Evolutionary conservation across 1,140 invertebrate species (phyloP).

Genomic region (Pseudachorutes palmiensis): DNA sequence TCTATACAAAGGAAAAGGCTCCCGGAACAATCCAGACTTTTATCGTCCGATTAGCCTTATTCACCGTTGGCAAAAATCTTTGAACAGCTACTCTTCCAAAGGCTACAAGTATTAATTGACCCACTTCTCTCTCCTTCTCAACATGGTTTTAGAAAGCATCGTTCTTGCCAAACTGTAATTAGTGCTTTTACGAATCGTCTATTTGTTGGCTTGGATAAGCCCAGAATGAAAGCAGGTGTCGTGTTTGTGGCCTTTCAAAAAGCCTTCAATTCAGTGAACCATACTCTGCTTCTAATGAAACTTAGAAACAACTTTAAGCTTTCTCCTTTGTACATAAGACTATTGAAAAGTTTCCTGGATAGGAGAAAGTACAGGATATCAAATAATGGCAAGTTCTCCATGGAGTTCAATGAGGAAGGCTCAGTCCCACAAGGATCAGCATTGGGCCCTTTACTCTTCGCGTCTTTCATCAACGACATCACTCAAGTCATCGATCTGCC

Average conservation of each 20-base stretch:
- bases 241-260: not conserved
- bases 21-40: not conserved
- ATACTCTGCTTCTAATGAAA: not conserved
- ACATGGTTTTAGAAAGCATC: not conserved
- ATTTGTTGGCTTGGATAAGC: not conserved
- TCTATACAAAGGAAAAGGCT: not conserved
- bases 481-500: not conserved
- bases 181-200: not conserved
- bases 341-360: not conserved
- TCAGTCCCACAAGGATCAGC: slow-evolving; percentile 15
- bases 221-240: not conserved
- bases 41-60: not conserved
- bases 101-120: not conserved
- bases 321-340: not conserved
- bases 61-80: not conserved
- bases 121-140: not conserved
- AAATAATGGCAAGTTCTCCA: not conserved
- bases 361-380: not conserved
- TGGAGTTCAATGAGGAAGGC: not conserved
- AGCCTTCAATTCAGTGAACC: not conserved
- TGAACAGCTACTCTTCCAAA: not conserved
- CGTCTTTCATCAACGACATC: slow-evolving; percentile 9
- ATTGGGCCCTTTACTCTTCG: slow-evolving; percentile 10
- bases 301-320: not conserved
- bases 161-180: not conserved